A percentile compares a stretch with the other conserved stretches of the same genome.
Evolutionary conservation across 2,113 vertebrate species (phyloP).

Genomic region (Chionomys nivalis): DNA sequence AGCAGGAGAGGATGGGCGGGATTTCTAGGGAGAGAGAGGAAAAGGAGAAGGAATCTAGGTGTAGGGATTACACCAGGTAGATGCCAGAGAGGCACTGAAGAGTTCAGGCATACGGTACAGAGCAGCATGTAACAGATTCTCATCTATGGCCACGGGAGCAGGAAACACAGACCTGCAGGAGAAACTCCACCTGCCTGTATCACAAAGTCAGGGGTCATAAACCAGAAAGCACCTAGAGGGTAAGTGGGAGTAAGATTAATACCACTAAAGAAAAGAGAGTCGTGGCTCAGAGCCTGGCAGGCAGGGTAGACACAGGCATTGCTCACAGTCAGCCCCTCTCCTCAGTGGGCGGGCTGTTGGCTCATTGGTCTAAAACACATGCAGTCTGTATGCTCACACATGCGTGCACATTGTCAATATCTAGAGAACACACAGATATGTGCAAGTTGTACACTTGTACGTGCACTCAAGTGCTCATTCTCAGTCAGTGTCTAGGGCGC

Average conservation of each 20-base stretch:
- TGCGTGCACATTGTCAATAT: neutral
- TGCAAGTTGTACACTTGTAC: no score
- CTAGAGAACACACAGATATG: neutral
- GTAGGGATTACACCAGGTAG: neutral
- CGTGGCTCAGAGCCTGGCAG: neutral
- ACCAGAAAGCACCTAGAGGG: neutral
- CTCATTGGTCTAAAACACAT: neutral
- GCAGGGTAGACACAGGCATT: rapidly evolving
- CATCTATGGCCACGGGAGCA: no score
- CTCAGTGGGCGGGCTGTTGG: no score
- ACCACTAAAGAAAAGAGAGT: neutral
- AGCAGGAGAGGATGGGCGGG: neutral
- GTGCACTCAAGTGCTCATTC: neutral
- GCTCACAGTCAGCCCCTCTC: no score
- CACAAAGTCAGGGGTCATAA: rapidly evolving
- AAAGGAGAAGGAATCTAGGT: neutral
- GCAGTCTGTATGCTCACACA: no score
- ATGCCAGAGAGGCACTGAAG: neutral
- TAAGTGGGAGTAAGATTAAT: neutral
- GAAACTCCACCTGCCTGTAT: rapidly evolving
- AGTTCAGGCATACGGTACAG: neutral
- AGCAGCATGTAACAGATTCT: neutral
- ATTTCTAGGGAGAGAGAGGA: neutral
- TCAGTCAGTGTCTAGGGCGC: no score
- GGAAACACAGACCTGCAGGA: rapidly evolving